A percentile compares a stretch with the other conserved stretches of the same genome.
These are phyloP conservation scores for Hypanus sabinus DNA, from an alignment of 2,113 vertebrate species.

Conservation along the genomic window DNA sequence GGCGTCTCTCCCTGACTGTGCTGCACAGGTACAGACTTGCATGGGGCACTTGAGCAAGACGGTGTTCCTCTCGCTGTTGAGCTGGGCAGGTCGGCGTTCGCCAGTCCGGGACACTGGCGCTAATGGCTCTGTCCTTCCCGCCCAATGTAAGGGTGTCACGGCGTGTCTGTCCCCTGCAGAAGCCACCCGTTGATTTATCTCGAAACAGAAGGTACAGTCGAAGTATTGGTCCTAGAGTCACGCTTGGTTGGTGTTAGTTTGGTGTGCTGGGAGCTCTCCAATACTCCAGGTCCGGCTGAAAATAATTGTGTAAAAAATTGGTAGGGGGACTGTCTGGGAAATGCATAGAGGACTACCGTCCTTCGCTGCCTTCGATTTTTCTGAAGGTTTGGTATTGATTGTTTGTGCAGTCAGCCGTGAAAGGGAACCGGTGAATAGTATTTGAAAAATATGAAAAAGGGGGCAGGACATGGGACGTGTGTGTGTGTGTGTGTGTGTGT, in stretches of 20 bases:
- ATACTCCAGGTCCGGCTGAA: neutral
- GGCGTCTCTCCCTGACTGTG: neutral
- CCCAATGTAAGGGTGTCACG: too few relatives aligned
- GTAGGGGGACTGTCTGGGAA: neutral
- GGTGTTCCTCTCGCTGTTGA: neutral
- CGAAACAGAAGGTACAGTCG: neutral
- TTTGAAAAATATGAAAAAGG: neutral
- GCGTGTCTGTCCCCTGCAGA: too few relatives aligned
- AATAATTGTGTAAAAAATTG: neutral
- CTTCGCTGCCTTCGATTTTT: neutral
- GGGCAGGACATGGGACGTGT: neutral
- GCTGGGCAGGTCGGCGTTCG: too few relatives aligned
- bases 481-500: neutral
- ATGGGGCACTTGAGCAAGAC: neutral
- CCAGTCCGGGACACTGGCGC: too few relatives aligned
- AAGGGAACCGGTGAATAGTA: neutral
- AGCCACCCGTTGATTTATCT: too few relatives aligned
- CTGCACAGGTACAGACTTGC: neutral
- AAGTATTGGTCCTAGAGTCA: neutral
- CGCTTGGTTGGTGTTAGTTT: neutral
- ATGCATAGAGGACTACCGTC: neutral
- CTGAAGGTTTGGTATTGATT: neutral
- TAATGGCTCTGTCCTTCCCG: too few relatives aligned
- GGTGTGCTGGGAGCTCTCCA: neutral
- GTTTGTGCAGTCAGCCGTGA: neutral